Evolutionary conservation across 2,888 invertebrate species (phyloP).

Genomic region (Calliopum simillimum): DNA sequence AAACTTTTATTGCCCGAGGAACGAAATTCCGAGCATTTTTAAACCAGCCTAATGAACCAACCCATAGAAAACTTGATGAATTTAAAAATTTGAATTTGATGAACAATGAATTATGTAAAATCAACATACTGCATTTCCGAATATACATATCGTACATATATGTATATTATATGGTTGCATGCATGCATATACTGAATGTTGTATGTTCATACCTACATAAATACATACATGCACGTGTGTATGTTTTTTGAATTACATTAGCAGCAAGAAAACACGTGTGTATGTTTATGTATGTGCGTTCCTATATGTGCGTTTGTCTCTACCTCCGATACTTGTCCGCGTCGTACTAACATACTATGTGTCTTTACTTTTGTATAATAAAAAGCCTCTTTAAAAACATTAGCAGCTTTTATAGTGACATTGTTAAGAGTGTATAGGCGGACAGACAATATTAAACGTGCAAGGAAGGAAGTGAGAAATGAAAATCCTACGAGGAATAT

Average conservation of each 20-base stretch:
- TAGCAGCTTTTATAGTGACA: constrained; percentile 60
- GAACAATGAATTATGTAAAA: constrained; percentile 35
- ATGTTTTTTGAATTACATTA: constrained; percentile 36
- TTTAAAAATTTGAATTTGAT: constrained; percentile 30
- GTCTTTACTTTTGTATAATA: constrained; percentile 54
- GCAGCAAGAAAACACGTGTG: constrained; percentile 25
- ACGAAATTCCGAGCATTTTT: too few species aligned
- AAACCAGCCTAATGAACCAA: too few species aligned
- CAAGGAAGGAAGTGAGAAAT: constrained; percentile 15
- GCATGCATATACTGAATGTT: not conserved
- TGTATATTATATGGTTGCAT: constrained; percentile 15
- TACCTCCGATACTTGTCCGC: constrained; percentile 50
- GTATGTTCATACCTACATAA: too few species aligned
- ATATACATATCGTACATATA: constrained; percentile 5
- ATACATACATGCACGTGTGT: not conserved
- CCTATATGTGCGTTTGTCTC: constrained; percentile 39
- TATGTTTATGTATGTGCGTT: constrained; percentile 6
- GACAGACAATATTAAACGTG: constrained; percentile 16
- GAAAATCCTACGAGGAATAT: constrained; percentile 25
- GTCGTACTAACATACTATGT: constrained; percentile 50
- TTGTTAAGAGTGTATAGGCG: constrained; percentile 17
- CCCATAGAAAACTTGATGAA: constrained; percentile 1
- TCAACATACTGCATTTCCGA: constrained; percentile 6
- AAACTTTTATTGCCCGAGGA: too few species aligned
- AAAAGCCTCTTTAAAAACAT: constrained; percentile 61